Evolutionary conservation across 2,888 invertebrate genomes (phyloP), one percentile per base, ranked within the genome.

Genomic region (Campoplex capitator): DNA sequence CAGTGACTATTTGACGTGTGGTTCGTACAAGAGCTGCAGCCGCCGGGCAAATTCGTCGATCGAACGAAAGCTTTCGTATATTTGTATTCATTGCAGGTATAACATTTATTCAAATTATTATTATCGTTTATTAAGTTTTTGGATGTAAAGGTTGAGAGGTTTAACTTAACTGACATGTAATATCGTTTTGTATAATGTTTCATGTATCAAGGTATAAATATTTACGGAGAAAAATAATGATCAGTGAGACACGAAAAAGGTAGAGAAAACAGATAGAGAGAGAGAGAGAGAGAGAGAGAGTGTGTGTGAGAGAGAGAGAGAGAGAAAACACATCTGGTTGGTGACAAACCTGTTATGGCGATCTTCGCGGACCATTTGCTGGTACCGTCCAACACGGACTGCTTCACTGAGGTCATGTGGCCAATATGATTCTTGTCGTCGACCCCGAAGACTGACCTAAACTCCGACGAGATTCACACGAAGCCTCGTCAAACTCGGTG

Each of bases 321-420:
- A 86, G 83, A 84, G 86, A 88, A 86, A 74, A 56, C 83, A 88
- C 91, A 90, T 88, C 90, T 62, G 90, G 88, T 85, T 88, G 92
- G 93, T 94, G 95, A 96, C 98, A 97, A 97, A 99, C 99, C 99
- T 98, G 99, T 99, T 95, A 99, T 99, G 95, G 99, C 99, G 95
- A 99, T 99, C 97, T 99, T 99, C 94, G 99, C 99, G 94, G 99
- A 99, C 99, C 99, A 99, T 96, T 99, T 99, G 95, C 99, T 99
- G 92, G 99, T 99, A 94, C 99, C 99, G 96, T 99, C 99, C 95
- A 99, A 96, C 93, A 99, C 99, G 94, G 98, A 98, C 96, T 99
- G 99, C 96, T 99, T 99, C 94, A 99, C 99, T 91, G 98, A 97
- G 95, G 98, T 98, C 98, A 99, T 98, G 96, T 99, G 98, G 93